Evolutionary conservation across 2,797 vertebrate species (phyloP), one percentile per base, ranked within the genome.

Genomic region (Nannoperca australis): DNA sequence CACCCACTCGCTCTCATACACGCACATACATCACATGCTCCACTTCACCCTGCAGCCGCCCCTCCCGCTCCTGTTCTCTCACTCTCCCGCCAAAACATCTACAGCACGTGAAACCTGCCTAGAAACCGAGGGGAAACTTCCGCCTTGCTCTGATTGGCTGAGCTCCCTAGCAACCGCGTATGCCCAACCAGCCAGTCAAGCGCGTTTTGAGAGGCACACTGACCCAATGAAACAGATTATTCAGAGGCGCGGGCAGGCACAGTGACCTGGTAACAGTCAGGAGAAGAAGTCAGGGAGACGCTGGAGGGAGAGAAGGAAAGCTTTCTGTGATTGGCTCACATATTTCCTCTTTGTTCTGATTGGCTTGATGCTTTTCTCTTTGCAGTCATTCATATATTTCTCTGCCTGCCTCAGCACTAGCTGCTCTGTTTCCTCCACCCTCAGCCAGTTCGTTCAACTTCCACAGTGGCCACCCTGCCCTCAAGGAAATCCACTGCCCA

Each of bases 211-310:
- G 90, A 94, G 91, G 89, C 94, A 94, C 93, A 94, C 92, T 95
- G 92, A 94, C 92, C 96, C 95, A 96, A 96, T 96, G 94, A 93
- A 90, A 93, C 91, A 88, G 89, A 91, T 92, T 89, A 92, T 90
- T 92, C 73, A 77, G 90, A 90, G 89, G 89, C 85, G 70, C 79
- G 86, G 93, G 95, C 94, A 95, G 92, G 92, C 94, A 93, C 93
- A 91, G 89, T 94, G 94, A 95, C 96, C 95, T 95, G 95, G 96
- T 95, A 96, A 96, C 96, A 95, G 94, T 92, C 93, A 91, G 90
- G 85, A 94, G 91, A 88, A 92, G 91, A 92, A 92, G 89, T 93
- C 93, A 91, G 89, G 76, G 84, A 91, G 90, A 91, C n/a, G 70
- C 90, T 85, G 51, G 65, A 78, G 84, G 88, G 85, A 78, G 77